Evolutionary conservation across 2,888 invertebrate genomes (phyloP), one percentile per base, ranked within the genome.

Genomic region (Agapostemon virescens): DNA sequence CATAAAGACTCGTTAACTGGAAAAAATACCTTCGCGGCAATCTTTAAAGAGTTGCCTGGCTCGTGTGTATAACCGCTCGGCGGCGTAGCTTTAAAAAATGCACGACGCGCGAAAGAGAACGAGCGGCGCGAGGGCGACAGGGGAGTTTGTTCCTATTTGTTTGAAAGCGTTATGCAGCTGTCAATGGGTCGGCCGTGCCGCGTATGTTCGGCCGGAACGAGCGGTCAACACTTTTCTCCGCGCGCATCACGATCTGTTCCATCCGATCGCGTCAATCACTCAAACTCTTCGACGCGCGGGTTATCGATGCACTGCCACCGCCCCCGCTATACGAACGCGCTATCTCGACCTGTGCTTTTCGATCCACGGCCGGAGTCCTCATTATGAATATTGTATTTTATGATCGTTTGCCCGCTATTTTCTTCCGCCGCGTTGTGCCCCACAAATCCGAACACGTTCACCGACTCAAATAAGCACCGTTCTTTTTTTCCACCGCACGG

Each of bases 371-470:
- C 85, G 81, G 80, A 82, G 79, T 81, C 75, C 89, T 89, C 89
- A 89, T 90, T 89, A 90, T 87, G 84, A 87, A 89, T 89, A 88
- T 88, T 86, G 82, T 85, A 87, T 89, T 89, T 90, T 89, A 89
- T 86, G 85, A 89, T 77, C 70, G 36, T 45, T 36, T 67, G 42
- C 38, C 30, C 33, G 49, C 15, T 15, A 15, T 17, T 7, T 26
- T 11, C 11, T 33, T 63, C 58, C n/a, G 1, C 55, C 15, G 26
- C 26, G 5, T 15, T 15, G 6, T 23, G 5, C 26, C 26, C 6
- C 26, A 0, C 15, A 23, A 15, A 11, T 23, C 52, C 33, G 33
- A 33, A 33, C 2, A 6, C 45, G 49, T 49, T 11, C 33, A 9
- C 61, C 11, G 7, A n/a, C 9, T 30, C 63, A 36, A 58, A 33